phyloP scores from a whole-genome alignment of 2,797 vertebrate genomes.

The Sebastes wilsoni region DNA sequence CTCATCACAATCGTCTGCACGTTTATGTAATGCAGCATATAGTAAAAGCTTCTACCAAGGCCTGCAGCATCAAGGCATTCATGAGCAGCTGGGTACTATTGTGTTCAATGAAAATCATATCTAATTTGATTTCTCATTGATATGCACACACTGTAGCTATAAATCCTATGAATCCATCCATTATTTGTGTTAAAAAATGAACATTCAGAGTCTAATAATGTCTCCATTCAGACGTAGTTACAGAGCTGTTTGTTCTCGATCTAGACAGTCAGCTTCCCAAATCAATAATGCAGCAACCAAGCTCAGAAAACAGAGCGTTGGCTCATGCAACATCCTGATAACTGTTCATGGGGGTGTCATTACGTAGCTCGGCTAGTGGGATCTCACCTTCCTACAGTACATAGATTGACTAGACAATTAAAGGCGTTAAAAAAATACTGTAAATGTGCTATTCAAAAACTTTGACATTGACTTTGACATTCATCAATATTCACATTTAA shows the following conservation, averaged over 20 bases:
- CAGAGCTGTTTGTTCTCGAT: constrained; percentile 18
- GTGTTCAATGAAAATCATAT: neutral
- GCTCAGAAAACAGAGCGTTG: constrained; percentile 4
- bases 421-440: neutral
- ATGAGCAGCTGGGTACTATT: neutral
- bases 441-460: constrained; percentile 12
- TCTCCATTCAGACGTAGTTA: constrained; percentile 5
- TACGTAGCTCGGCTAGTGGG: neutral
- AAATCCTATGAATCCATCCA: constrained; percentile 1
- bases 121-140: neutral
- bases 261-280: constrained; percentile 23
- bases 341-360: constrained; percentile 18
- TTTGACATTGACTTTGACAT: constrained; percentile 11
- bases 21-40: neutral
- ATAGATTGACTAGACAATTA: neutral
- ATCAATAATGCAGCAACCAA: constrained; percentile 50
- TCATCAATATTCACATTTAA: neutral
- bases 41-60: neutral
- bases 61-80: neutral
- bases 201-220: neutral
- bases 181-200: neutral
- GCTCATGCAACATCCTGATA: constrained; percentile 16
- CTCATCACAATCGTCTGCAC: neutral
- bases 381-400: neutral
- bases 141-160: neutral